Base-by-base conservation (phyloP, 2,797 vertebrate species). In the Thalassophryne amazonica region DNA sequence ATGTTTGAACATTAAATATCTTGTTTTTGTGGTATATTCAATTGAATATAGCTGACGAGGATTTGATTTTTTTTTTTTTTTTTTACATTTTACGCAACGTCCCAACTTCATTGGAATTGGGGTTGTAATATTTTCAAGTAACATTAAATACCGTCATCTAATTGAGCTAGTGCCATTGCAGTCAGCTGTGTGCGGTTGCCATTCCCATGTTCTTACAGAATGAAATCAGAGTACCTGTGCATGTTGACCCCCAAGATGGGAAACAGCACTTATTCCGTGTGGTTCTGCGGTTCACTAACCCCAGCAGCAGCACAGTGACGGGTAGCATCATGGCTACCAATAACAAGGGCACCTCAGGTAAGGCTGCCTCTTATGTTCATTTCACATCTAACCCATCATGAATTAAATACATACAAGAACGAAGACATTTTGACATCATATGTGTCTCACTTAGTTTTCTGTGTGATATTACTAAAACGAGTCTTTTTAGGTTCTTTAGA, bases 241-340 rank as follows among this genome's bases (percentile, higher is more conserved):
- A 90, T 79, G 93, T 88, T 75, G 84, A 83, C 21, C 77, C 90
- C 63, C 91, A 83, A 71, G 90, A 89, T 34, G 85, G 90, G 57
- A 81, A 73, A 41, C 83, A 73, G 42, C 85, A 78, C 58, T 89
- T 91, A 56, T 97, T 92, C 89, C 89, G 41, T 35, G 60, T 95
- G 83, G 68, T 96, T 83, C 89, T 98, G 89, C 89, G 90, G 76
- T 98, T 93, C 48, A 61, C 91, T 89, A 98, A 95, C 84, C 89
- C 90, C 27, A 83, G 87, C 73, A 59, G 55, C 23, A 53, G 83
- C 81, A 49, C 78, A 7, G 65, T 92, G 45, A 80, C 79, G 45
- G 95, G 92, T 54, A 90, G 9, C 30, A 55, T 98, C 78, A 85
- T 80, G 60, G 83, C 91, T 69, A 88, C 81, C 66, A 89, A 81